phyloP scores from a whole-genome alignment of 2,113 vertebrate genomes.

The Nycticorax nycticorax region DNA sequence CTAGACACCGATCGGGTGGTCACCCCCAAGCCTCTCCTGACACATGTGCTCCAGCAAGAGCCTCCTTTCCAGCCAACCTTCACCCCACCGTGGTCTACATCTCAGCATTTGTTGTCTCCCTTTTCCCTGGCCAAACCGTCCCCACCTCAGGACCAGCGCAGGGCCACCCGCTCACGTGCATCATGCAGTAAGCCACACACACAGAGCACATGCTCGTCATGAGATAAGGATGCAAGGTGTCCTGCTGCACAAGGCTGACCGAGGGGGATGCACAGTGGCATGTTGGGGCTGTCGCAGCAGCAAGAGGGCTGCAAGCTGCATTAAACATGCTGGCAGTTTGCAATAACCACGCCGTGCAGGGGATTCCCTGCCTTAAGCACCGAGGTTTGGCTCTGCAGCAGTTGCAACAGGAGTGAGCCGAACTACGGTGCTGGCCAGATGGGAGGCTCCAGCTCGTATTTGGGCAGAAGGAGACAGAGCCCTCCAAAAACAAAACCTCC shows the following conservation, averaged over 20 bases:
- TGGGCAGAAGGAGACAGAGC: neutral
- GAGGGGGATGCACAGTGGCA: neutral
- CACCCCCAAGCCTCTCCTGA: neutral
- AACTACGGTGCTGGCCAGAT: neutral
- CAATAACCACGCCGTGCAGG: neutral
- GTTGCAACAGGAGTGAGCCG: neutral
- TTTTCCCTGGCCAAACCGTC: neutral
- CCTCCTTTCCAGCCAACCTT: neutral
- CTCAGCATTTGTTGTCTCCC: neutral
- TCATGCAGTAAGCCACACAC: rapidly evolving
- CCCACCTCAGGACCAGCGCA: neutral
- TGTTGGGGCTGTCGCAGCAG: rapidly evolving
- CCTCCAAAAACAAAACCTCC: neutral
- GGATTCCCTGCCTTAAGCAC: neutral
- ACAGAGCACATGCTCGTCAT: rapidly evolving
- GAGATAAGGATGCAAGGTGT: neutral
- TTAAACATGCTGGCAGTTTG: neutral
- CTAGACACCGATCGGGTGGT: rapidly evolving
- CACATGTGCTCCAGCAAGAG: rapidly evolving
- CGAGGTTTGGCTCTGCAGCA: rapidly evolving
- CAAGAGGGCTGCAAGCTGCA: neutral
- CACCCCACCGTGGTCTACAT: neutral
- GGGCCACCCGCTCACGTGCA: rapidly evolving
- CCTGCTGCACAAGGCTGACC: neutral
- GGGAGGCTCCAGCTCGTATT: neutral